Evolutionary conservation across 2,113 vertebrate species (phyloP).

Genomic region (Sphaerodactylus townsendi): DNA sequence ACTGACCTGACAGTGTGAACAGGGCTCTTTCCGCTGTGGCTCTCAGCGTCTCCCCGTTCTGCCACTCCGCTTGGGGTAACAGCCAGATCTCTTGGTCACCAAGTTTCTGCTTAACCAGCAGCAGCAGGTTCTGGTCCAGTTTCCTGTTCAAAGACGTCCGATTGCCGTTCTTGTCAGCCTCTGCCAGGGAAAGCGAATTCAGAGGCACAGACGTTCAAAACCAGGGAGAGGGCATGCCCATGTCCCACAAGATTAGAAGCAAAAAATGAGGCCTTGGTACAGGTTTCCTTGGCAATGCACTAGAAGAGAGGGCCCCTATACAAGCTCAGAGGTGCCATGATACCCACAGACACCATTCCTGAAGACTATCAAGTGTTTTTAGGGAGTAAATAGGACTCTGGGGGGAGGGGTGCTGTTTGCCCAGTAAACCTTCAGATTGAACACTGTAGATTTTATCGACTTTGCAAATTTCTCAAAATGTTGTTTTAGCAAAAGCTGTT

Average conservation of each 20-base stretch:
- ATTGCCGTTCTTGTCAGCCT: conserved; percentile 76
- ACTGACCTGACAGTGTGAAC: conserved; percentile 77
- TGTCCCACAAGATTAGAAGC: no score
- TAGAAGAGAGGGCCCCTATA: neutral
- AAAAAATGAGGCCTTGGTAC: no score
- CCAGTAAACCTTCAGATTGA: no score
- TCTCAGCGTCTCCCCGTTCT: conserved; percentile 86
- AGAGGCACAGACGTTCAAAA: neutral
- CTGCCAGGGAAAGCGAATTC: conserved; percentile 60
- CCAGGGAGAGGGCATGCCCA: no score
- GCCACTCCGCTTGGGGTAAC: conserved; percentile 89
- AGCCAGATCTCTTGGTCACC: conserved; percentile 85
- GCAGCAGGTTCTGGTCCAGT: conserved; percentile 82
- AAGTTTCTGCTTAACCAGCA: conserved; percentile 85
- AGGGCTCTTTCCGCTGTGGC: conserved; percentile 87
- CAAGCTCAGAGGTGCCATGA: no score
- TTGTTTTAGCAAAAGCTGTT: neutral
- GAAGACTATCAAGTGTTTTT: neutral
- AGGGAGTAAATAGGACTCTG: fast-evolving
- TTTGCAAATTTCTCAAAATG: no score
- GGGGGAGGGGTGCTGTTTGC: no score
- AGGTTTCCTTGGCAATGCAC: neutral
- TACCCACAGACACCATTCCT: no score
- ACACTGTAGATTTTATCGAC: no score
- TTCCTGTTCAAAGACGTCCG: conserved; percentile 78